Percentiles rank a stretch among this genome's conserved stretches.
Evolutionary conservation across 2,888 invertebrate genomes (phyloP).

Genomic region (Ecliptopera silaceata): DNA sequence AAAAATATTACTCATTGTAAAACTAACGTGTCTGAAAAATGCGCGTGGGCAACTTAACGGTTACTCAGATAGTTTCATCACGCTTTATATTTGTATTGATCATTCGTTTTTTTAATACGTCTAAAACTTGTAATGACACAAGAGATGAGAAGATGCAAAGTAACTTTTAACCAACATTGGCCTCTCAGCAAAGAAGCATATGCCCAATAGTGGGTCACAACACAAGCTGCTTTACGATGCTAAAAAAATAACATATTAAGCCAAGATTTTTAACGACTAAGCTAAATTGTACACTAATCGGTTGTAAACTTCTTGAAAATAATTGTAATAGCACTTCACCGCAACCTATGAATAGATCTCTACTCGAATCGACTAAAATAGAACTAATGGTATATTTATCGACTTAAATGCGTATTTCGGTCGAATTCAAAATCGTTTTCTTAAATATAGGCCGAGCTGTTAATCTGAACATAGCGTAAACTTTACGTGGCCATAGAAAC

Average conservation of each 20-base stretch:
- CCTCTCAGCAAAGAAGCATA: no score
- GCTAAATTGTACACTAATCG: no score
- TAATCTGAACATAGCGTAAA: constrained; percentile 40
- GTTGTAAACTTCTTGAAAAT: constrained; percentile 56
- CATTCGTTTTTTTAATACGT: background rate
- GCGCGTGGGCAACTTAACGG: constrained; percentile 58
- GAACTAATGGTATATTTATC: constrained; percentile 32
- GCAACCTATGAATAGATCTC: constrained; percentile 45
- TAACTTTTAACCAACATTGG: no score
- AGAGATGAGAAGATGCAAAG: no score
- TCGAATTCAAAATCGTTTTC: constrained; percentile 37
- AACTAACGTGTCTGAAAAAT: constrained; percentile 50
- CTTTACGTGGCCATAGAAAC: constrained; percentile 22
- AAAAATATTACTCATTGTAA: constrained; percentile 61
- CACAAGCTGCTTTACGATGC: no score
- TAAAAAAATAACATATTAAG: no score
- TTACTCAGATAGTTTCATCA: constrained; percentile 56
- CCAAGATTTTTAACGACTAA: no score
- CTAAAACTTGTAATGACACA: no score
- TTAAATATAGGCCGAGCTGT: constrained; percentile 42
- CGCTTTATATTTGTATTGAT: constrained; percentile 23
- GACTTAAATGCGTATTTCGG: constrained; percentile 31
- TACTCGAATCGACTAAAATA: constrained; percentile 54
- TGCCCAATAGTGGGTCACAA: no score
- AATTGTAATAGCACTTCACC: constrained; percentile 36